Evolutionary conservation across 2,888 invertebrate genomes (phyloP).

Genomic region (Latheticus oryzae): DNA sequence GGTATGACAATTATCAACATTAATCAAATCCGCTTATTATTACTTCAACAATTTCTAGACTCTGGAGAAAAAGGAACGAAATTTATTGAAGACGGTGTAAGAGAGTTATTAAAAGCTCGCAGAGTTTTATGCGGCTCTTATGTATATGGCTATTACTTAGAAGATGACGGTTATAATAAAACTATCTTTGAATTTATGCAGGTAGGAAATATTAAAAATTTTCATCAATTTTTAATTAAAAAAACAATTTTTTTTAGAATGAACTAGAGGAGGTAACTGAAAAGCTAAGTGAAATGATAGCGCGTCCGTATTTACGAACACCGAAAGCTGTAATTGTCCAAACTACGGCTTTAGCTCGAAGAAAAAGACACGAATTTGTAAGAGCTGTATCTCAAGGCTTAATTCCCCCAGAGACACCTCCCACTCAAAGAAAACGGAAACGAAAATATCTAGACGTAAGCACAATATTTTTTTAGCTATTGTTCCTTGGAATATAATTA

Average conservation of each 20-base stretch:
- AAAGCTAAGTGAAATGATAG: conserved; percentile 74
- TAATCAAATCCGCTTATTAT: background rate
- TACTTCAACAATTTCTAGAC: conserved; percentile 52
- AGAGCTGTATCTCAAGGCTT: conserved; percentile 70
- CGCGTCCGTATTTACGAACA: conserved; percentile 72
- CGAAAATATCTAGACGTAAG: conserved; percentile 66
- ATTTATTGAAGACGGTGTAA: conserved; percentile 74
- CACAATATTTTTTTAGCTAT: conserved; percentile 9
- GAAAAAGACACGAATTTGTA: conserved; percentile 74
- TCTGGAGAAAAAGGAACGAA: conserved; percentile 64
- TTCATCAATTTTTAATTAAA: no score
- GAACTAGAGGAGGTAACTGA: conserved; percentile 76
- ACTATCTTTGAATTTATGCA: conserved; percentile 78
- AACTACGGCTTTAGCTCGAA: conserved; percentile 70
- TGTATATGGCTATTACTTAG: conserved; percentile 76
- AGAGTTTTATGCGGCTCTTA: conserved; percentile 75
- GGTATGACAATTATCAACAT: conserved; percentile 52
- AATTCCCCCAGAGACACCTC: conserved; percentile 73
- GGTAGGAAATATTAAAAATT: no score
- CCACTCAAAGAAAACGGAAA: conserved; percentile 68
- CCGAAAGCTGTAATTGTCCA: conserved; percentile 73
- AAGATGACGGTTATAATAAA: conserved; percentile 74
- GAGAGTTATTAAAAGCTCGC: conserved; percentile 73
- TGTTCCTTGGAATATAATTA: conserved; percentile 27
- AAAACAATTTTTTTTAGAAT: conserved; percentile 69